Percentiles rank a stretch among this genome's conserved stretches.
phyloP scores from a whole-genome alignment of 2,797 vertebrate species.

The Limosa lapponica region DNA sequence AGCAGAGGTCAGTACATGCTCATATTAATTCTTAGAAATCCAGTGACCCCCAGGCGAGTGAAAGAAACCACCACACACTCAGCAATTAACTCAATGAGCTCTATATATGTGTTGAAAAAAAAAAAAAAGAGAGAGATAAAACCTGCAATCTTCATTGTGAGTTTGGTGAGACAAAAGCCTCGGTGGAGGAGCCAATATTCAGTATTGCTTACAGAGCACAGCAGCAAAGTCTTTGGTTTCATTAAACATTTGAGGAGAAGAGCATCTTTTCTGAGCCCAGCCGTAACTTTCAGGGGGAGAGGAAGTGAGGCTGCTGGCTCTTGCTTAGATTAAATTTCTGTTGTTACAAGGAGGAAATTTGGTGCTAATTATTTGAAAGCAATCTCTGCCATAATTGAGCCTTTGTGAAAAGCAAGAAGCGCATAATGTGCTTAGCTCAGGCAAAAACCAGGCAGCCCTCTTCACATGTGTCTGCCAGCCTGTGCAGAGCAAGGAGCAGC shows the following conservation, averaged over 20 bases:
- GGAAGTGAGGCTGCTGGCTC: background rate
- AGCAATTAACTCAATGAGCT: background rate
- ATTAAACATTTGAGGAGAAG: background rate
- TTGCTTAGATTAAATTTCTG: slow-evolving; percentile 1
- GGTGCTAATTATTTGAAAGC: slow-evolving; percentile 16
- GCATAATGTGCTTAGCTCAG: background rate
- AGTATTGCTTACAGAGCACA: background rate
- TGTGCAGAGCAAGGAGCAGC: background rate
- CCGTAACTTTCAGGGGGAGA: background rate
- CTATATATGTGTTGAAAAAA: background rate
- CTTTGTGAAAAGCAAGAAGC: background rate
- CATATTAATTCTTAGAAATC: background rate
- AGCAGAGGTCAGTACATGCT: background rate
- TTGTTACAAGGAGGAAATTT: slow-evolving; percentile 10
- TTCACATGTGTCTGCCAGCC: background rate
- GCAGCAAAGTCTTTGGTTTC: background rate
- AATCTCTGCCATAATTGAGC: background rate
- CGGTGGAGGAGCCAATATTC: background rate
- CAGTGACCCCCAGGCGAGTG: background rate
- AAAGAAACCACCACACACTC: background rate
- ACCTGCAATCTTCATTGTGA: background rate
- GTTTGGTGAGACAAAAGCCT: background rate
- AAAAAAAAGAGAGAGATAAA: background rate
- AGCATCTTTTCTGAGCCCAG: background rate
- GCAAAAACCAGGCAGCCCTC: background rate